Conservation (phyloP, 1,140 invertebrate genomes). For the Zophobas morio region DNA sequence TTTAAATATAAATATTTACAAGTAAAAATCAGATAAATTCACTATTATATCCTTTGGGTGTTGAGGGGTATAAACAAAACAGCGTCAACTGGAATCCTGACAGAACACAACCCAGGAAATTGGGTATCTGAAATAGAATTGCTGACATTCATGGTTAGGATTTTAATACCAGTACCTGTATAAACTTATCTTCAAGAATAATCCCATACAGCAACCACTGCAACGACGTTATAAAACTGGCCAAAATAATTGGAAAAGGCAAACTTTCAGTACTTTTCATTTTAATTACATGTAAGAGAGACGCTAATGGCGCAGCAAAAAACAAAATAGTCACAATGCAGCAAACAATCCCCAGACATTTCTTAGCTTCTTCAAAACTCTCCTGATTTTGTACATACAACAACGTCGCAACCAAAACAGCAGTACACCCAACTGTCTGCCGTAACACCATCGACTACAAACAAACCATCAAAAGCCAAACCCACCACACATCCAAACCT, state of each 20-base stretch:
- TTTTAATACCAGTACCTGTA: constrained; percentile 69
- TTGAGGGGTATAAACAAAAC: constrained; percentile 78
- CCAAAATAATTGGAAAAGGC: constrained; percentile 84
- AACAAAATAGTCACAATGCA: constrained; percentile 82
- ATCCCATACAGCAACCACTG: constrained; percentile 85
- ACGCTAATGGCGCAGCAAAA: constrained; percentile 84
- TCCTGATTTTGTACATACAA: constrained; percentile 55
- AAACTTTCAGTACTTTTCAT: constrained; percentile 83
- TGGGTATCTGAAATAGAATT: constrained; percentile 75
- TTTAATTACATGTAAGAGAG: constrained; percentile 82
- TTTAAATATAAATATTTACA: no score
- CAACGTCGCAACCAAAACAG: constrained; percentile 51
- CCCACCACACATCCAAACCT: constrained; percentile 2
- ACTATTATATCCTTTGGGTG: constrained; percentile 33
- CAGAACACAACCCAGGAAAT: constrained; percentile 80
- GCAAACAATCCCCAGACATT: constrained; percentile 72
- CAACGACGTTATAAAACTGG: constrained; percentile 80
- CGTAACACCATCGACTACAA: constrained; percentile 56
- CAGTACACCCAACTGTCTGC: constrained; percentile 52
- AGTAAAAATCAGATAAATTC: not conserved
- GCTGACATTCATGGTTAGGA: constrained; percentile 2
- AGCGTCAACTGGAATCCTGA: constrained; percentile 79
- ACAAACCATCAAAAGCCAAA: not conserved
- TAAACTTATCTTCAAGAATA: constrained; percentile 79
- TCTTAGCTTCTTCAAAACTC: constrained; percentile 47